phyloP scores from a whole-genome alignment of 1,140 invertebrate genomes.

The Aphelenchoides fujianensis region DNA sequence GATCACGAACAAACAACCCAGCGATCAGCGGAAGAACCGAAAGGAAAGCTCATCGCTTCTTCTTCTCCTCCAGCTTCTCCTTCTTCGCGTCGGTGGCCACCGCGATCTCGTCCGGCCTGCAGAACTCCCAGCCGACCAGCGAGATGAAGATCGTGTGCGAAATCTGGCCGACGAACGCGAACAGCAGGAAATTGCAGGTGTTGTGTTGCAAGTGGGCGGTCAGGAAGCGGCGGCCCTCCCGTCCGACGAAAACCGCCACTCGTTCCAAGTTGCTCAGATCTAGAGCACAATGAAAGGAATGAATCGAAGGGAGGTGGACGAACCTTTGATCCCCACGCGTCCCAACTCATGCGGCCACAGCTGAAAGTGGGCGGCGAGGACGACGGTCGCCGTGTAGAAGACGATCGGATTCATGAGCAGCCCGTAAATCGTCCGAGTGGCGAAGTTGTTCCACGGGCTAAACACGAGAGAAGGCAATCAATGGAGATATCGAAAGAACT shows the following conservation, averaged over 20 bases:
- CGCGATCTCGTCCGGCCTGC: neutral
- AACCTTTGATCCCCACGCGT: neutral
- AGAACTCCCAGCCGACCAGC: slow-evolving; percentile 6
- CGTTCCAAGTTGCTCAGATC: neutral
- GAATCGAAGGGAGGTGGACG: neutral
- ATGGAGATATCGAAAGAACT: neutral
- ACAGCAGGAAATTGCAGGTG: slow-evolving; percentile 5
- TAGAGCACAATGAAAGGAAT: neutral
- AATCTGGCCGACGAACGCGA: slow-evolving; percentile 1
- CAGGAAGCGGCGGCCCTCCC: slow-evolving; percentile 6
- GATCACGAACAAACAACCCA: no score
- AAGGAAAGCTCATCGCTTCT: neutral
- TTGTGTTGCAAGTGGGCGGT: slow-evolving; percentile 4
- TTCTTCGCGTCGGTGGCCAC: neutral
- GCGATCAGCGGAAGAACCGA: no score
- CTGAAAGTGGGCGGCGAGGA: neutral
- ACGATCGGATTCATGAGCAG: slow-evolving; percentile 11
- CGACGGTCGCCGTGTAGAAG: neutral
- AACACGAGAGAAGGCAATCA: neutral
- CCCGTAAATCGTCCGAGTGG: no score
- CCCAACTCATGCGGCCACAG: neutral
- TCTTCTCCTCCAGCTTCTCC: neutral
- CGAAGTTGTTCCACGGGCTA: no score
- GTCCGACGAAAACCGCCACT: neutral
- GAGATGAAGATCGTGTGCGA: neutral